Evolutionary conservation across 2,113 vertebrate species (phyloP).

Genomic region (Pelecanoides urinatrix): DNA sequence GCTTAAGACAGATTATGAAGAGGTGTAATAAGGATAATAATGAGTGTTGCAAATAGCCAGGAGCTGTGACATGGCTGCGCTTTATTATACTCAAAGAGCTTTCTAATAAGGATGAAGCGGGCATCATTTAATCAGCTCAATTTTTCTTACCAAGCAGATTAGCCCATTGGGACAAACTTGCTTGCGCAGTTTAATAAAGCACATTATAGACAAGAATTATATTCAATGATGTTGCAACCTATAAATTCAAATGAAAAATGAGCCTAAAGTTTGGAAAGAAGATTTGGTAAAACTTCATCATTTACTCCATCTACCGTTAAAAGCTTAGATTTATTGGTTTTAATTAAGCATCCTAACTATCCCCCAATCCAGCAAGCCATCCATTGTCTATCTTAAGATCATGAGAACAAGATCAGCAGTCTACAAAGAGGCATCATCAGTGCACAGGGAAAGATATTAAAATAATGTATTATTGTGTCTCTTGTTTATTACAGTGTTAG

Average conservation of each 20-base stretch:
- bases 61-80: neutral
- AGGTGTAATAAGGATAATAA: neutral
- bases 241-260: conserved; percentile 58
- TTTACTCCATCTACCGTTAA: conserved; percentile 47
- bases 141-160: conserved; percentile 31
- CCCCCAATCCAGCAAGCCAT: neutral
- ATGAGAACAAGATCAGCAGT: conserved; percentile 31
- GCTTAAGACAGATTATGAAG: conserved; percentile 3
- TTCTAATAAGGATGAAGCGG: conserved; percentile 40
- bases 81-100: conserved; percentile 14
- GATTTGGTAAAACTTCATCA: conserved; percentile 37
- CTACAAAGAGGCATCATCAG: neutral
- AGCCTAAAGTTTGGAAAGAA: conserved; percentile 26
- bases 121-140: conserved; percentile 16
- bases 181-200: conserved; percentile 33
- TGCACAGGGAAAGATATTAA: neutral
- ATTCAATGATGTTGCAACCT: conserved; percentile 28
- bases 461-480: neutral
- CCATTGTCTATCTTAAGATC: neutral
- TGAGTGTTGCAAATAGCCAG: conserved; percentile 3
- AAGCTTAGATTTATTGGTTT: conserved; percentile 66
- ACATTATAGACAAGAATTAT: conserved; percentile 46
- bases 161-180: conserved; percentile 19
- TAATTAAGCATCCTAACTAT: conserved; percentile 64
- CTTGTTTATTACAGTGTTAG: neutral